These are phyloP conservation scores for Stratiomys singularior DNA, from an alignment of 2,888 invertebrate species.

Conservation along the genomic window DNA sequence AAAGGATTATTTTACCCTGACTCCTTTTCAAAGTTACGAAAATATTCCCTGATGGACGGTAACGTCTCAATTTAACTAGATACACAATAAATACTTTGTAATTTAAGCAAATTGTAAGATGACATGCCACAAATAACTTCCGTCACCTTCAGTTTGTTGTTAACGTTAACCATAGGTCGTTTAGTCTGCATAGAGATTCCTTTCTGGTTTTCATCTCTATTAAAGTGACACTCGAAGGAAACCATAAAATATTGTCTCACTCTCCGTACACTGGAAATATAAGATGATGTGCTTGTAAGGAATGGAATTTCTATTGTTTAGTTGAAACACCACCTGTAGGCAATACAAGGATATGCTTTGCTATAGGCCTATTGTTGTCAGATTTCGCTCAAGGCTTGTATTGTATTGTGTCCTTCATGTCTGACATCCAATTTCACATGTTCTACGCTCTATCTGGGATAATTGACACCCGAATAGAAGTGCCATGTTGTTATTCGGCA, in stretches of 20 bases:
- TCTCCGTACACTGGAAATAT: background rate
- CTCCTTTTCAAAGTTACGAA: too few relatives aligned
- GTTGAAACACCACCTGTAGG: constrained; percentile 11
- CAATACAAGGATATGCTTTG: too few relatives aligned
- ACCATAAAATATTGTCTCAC: constrained; percentile 9
- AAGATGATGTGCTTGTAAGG: background rate
- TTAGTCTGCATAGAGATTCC: background rate
- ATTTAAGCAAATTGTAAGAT: constrained; percentile 19
- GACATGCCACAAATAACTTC: constrained; percentile 6
- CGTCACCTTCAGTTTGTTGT: background rate
- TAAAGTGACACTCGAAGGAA: constrained; percentile 13
- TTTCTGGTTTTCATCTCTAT: constrained; percentile 9
- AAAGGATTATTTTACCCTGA: too few relatives aligned
- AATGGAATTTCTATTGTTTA: constrained; percentile 19
- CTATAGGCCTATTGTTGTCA: too few relatives aligned
- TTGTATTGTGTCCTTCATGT: background rate
- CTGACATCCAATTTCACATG: constrained; percentile 15
- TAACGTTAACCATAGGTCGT: background rate
- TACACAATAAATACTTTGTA: constrained; percentile 34
- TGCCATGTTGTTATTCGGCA: background rate
- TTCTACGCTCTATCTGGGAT: background rate
- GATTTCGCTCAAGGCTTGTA: too few relatives aligned
- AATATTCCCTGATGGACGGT: background rate
- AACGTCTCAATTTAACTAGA: constrained; percentile 33
- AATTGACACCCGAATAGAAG: constrained; percentile 9